Conservation (phyloP, 1,140 invertebrate species). For the Bombus breviceps region DNA sequence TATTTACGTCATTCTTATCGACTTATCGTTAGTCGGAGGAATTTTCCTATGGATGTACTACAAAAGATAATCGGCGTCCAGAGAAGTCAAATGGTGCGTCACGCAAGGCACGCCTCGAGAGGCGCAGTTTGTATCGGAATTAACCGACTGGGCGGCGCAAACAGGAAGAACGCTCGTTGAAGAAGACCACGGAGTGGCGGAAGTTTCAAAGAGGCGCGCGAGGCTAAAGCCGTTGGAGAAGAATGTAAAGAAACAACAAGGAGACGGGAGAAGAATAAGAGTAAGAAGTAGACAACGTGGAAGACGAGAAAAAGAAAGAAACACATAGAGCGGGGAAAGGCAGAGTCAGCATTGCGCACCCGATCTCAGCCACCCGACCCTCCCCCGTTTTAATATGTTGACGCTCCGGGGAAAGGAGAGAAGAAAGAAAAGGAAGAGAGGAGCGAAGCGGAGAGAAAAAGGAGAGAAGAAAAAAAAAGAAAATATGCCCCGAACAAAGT, state of each 20-base stretch:
- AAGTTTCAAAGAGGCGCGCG: slow-evolving; percentile 32
- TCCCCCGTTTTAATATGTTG: slow-evolving; percentile 78
- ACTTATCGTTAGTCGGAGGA: not conserved
- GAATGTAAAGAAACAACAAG: slow-evolving; percentile 42
- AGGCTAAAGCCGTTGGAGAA: slow-evolving; percentile 41
- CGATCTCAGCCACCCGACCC: slow-evolving; percentile 58
- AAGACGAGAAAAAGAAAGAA: not conserved
- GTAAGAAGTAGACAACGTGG: slow-evolving; percentile 6
- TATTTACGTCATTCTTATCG: slow-evolving; percentile 7
- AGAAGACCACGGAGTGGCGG: slow-evolving; percentile 49
- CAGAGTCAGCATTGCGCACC: slow-evolving; percentile 76
- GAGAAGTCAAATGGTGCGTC: not conserved
- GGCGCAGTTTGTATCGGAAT: slow-evolving; percentile 42
- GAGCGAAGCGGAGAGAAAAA: slow-evolving; percentile 69
- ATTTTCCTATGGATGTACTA: not conserved
- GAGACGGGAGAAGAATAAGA: slow-evolving; percentile 24
- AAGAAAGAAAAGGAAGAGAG: slow-evolving; percentile 67
- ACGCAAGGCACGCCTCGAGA: slow-evolving; percentile 1
- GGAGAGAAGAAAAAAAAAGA: slow-evolving; percentile 71
- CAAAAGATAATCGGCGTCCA: not conserved
- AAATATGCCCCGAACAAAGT: slow-evolving; percentile 80
- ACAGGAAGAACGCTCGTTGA: not conserved
- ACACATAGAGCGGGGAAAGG: slow-evolving; percentile 62
- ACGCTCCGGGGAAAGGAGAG: slow-evolving; percentile 73
- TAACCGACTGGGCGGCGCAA: slow-evolving; percentile 30